These are phyloP conservation scores for Drosophila pectinifera DNA, from an alignment of 1,140 invertebrate genomes.

Conservation along the genomic window DNA sequence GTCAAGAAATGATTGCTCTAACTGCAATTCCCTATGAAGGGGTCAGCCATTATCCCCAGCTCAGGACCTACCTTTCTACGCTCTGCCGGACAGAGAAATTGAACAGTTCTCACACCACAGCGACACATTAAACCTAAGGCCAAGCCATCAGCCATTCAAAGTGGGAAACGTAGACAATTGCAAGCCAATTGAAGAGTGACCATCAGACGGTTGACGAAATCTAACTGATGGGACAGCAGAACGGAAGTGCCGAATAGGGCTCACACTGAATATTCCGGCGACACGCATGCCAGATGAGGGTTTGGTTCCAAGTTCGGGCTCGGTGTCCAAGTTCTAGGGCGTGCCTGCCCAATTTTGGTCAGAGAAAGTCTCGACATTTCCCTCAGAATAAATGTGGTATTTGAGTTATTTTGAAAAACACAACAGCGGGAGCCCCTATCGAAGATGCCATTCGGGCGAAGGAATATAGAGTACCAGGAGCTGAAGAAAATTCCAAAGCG, in stretches of 20 bases:
- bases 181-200: constrained; percentile 35
- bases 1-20: neutral
- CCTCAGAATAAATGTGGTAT: constrained; percentile 36
- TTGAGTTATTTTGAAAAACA: constrained; percentile 9
- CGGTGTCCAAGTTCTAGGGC: constrained; percentile 21
- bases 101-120: constrained; percentile 16
- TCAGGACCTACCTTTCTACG: constrained; percentile 20
- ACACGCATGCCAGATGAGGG: constrained; percentile 54
- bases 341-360: constrained; percentile 21
- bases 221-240: constrained; percentile 40
- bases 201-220: constrained; percentile 54
- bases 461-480: constrained; percentile 1
- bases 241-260: constrained; percentile 71
- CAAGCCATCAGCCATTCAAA: constrained; percentile 4
- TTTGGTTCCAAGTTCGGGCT: constrained; percentile 13
- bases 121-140: constrained; percentile 14
- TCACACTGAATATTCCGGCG: constrained; percentile 44
- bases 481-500: constrained; percentile 3
- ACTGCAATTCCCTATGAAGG: constrained; percentile 7
- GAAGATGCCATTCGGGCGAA: constrained; percentile 7
- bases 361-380: constrained; percentile 70
- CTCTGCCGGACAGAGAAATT: constrained; percentile 36
- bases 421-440: neutral
- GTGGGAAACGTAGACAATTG: constrained; percentile 30
- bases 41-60: neutral